Base-by-base conservation (phyloP, 2,888 invertebrate genomes). In the Agrochola litura region DNA sequence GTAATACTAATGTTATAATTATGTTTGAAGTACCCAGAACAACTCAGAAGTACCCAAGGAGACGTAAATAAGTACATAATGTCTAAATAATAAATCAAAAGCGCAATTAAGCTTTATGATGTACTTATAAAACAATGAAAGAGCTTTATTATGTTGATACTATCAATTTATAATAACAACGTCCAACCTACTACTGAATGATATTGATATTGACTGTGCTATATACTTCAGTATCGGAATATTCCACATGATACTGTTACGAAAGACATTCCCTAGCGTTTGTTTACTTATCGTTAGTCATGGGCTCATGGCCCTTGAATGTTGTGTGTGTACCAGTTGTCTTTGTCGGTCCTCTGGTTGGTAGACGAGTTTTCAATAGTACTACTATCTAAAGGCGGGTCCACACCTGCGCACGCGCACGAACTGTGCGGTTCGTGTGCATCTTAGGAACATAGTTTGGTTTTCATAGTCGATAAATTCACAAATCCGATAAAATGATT, bases 201-300 rank as follows among this genome's bases (percentile, higher is more conserved):
- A 69, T 81, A 76, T 80, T 70, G 77, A 76, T 82, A 79, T 74
- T 68, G 68, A 69, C 68, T 58, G 63, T 63, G 46, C 80, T 63
- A 49, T 65, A 66, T 64, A 60, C 81, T 76, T 78, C 65, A 85
- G 83, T 86, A 87, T 89, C 67, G 85, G 87, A 88, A 90, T 90
- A 89, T 89, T 90, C 89, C 86, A 83, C 76, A 72, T 63, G 54
- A 73, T 64, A 68, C 82, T 85, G 71, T 80, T 58, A 64, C 54
- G 77, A 81, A 87, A 83, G 76, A 83, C 76, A 73, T 83, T 84
- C 83, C 80, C 73, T 72, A 73, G 82, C 78, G 83, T 87, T 88
- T 90, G 91, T 91, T 89, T 86, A 90, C 90, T 87, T 91, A 91
- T 90, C 90, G 89, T 91, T 91, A 90, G 83, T 71, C 70, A 64